These are phyloP conservation scores for Sebastes hubbsi DNA, from an alignment of 2,797 vertebrate genomes.

Conservation along the genomic window DNA sequence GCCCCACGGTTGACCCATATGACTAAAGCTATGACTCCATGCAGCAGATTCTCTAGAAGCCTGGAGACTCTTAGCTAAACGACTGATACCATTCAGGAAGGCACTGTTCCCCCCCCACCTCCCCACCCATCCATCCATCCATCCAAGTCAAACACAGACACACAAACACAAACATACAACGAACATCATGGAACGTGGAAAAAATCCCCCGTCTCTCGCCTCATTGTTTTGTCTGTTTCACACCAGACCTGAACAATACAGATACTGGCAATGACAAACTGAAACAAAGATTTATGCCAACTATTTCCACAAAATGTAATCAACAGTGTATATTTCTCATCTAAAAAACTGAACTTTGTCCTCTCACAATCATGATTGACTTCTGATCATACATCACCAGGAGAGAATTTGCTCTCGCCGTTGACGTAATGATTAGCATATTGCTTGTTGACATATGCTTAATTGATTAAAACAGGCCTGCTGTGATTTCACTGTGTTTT, in stretches of 20 bases:
- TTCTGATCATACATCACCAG: slow-evolving; percentile 65
- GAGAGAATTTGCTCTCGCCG: slow-evolving; percentile 64
- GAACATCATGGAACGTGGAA: slow-evolving; percentile 13
- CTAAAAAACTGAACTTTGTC: slow-evolving; percentile 20
- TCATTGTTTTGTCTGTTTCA: slow-evolving; percentile 22
- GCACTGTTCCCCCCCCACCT: slow-evolving; percentile 46
- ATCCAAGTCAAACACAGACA: slow-evolving; percentile 59
- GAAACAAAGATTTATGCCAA: not conserved
- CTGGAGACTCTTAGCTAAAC: slow-evolving; percentile 75
- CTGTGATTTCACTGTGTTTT: slow-evolving; percentile 80
- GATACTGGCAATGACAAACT: not conserved
- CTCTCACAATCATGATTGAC: slow-evolving; percentile 49
- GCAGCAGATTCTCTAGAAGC: slow-evolving; percentile 71
- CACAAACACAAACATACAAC: slow-evolving; percentile 34
- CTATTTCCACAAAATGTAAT: not conserved
- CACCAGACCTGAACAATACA: slow-evolving; percentile 5
- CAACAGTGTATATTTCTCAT: not conserved
- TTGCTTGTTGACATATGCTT: slow-evolving; percentile 82
- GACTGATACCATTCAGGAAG: slow-evolving; percentile 72
- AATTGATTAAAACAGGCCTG: slow-evolving; percentile 82
- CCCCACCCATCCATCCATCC: not conserved
- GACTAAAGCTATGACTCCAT: slow-evolving; percentile 46
- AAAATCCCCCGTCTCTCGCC: slow-evolving; percentile 19
- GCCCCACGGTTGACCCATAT: slow-evolving; percentile 83
- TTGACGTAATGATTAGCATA: slow-evolving; percentile 73